phyloP scores from a whole-genome alignment of 2,113 vertebrate genomes.

The Marmota flaviventris region DNA sequence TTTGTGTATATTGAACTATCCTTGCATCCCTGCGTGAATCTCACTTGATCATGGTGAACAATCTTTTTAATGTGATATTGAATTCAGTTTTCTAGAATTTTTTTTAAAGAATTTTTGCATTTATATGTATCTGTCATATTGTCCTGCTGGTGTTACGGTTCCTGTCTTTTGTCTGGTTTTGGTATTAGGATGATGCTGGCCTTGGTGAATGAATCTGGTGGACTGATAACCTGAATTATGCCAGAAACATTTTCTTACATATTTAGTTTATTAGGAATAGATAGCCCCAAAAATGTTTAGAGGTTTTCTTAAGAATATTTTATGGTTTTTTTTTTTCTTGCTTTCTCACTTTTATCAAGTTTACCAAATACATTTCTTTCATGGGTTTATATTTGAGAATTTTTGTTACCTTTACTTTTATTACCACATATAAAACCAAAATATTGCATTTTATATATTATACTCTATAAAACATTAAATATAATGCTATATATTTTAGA shows the following conservation, averaged over 20 bases:
- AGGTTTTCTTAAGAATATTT: neutral
- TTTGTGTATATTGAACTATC: neutral
- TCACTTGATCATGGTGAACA: neutral
- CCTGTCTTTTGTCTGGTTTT: neutral
- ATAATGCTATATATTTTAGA: neutral
- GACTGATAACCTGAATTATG: neutral
- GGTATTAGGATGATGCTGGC: too few species aligned
- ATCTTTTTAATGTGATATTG: neutral
- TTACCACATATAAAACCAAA: neutral
- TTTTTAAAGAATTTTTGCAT: neutral
- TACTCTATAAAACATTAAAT: neutral
- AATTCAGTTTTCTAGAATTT: neutral
- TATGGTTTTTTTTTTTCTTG: neutral
- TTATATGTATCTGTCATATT: neutral
- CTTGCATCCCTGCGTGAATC: neutral
- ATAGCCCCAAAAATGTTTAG: neutral
- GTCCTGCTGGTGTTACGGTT: neutral
- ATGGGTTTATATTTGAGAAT: neutral
- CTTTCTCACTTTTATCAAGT: conserved; percentile 25
- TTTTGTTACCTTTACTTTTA: neutral
- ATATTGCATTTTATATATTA: neutral
- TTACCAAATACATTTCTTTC: neutral
- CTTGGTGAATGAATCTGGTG: neutral
- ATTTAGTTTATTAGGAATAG: neutral
- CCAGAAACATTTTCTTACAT: neutral